phyloP scores from a whole-genome alignment of 2,888 invertebrate genomes.

The Trilocha varians region DNA sequence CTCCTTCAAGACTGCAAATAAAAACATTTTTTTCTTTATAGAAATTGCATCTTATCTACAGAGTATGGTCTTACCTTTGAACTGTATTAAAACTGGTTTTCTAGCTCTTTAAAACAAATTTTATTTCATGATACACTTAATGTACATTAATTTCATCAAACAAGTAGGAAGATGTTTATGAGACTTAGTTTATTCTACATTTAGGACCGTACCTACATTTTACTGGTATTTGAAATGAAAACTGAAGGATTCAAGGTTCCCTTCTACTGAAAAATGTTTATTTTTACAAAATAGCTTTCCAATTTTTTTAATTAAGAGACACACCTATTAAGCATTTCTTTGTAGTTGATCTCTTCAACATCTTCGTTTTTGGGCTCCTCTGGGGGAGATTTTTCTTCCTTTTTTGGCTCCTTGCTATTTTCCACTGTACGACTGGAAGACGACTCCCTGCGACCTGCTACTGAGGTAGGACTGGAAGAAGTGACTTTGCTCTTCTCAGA shows the following conservation, averaged over 20 bases:
- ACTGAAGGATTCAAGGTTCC: too few relatives aligned
- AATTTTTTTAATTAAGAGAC: neutral
- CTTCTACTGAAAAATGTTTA: too few relatives aligned
- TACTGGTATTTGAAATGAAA: too few relatives aligned
- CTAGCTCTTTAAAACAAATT: too few relatives aligned
- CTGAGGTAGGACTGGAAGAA: constrained; percentile 71
- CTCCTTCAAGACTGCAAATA: constrained; percentile 84
- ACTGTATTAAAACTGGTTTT: too few relatives aligned
- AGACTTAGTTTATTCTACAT: too few relatives aligned
- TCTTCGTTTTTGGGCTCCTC: constrained; percentile 76
- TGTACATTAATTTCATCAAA: too few relatives aligned
- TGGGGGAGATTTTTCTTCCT: constrained; percentile 55
- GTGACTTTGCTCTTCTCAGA: constrained; percentile 75
- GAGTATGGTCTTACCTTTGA: too few relatives aligned
- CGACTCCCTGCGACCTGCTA: constrained; percentile 64
- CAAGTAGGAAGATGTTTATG: too few relatives aligned
- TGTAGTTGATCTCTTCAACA: constrained; percentile 75
- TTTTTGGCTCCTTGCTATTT: constrained; percentile 49
- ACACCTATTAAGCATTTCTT: constrained; percentile 62
- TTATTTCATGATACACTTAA: too few relatives aligned
- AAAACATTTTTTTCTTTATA: neutral
- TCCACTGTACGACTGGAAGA: constrained; percentile 63
- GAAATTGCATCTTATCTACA: too few relatives aligned
- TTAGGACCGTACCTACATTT: too few relatives aligned
- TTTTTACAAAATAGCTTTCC: neutral